Evolutionary conservation across 2,113 vertebrate species (phyloP).

Genomic region (Neotoma lepida): DNA sequence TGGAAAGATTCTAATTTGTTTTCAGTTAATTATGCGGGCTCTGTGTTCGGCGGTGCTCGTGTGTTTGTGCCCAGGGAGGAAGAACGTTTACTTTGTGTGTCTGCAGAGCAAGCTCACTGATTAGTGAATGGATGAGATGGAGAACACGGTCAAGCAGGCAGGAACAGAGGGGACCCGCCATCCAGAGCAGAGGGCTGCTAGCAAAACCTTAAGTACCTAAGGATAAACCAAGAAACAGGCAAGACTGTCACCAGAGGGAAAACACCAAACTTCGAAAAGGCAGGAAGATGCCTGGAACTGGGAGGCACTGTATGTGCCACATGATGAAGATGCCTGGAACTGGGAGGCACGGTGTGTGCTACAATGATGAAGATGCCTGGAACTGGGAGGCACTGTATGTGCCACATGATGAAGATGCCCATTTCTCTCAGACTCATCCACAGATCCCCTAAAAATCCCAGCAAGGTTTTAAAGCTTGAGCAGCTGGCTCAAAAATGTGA

Average conservation of each 20-base stretch:
- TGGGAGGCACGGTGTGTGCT: too few species aligned
- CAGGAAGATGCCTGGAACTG: background rate
- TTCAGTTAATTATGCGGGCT: slow-evolving; percentile 29
- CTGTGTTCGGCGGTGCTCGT: background rate
- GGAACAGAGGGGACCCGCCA: background rate
- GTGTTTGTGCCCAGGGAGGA: slow-evolving; percentile 35
- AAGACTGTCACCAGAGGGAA: background rate
- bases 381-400: background rate
- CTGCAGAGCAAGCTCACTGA: slow-evolving; percentile 28
- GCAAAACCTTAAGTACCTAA: background rate
- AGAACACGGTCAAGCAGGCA: background rate
- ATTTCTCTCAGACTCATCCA: background rate
- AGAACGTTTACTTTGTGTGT: background rate
- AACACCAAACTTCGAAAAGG: background rate
- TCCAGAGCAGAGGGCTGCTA: background rate
- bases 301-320: too few species aligned
- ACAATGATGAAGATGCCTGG: too few species aligned
- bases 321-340: background rate
- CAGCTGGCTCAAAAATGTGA: slow-evolving; percentile 46
- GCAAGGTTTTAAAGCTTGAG: background rate
- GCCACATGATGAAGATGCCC: background rate
- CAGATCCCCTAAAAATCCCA: slow-evolving; percentile 21
- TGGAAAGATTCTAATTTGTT: slow-evolving; percentile 60
- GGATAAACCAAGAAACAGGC: background rate
- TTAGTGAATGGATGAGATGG: slow-evolving; percentile 44